Evolutionary conservation across 2,113 vertebrate genomes (phyloP).

Genomic region (Orcinus orca): DNA sequence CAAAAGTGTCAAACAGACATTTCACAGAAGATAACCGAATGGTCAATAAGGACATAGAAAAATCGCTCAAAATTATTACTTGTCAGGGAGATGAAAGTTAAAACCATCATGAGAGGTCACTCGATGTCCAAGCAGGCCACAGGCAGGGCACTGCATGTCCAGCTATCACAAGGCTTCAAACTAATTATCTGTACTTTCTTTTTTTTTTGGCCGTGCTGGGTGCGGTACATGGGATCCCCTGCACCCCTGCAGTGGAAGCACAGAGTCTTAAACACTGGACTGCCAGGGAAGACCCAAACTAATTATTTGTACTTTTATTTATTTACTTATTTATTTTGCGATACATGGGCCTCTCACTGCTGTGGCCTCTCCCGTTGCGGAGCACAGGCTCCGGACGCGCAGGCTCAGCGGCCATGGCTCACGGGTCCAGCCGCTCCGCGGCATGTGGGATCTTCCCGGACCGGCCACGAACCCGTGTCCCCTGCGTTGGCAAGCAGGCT

Average conservation of each 20-base stretch:
- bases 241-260: not conserved
- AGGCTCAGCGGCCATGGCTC: no score
- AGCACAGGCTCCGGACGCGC: no score
- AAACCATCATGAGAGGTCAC: not conserved
- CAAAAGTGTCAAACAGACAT: not conserved
- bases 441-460: no score
- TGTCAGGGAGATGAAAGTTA: not conserved
- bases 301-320: not conserved
- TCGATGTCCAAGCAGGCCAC: not conserved
- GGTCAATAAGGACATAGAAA: not conserved
- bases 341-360: no score
- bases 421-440: no score
- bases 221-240: not conserved
- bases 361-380: no score
- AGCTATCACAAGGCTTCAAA: not conserved
- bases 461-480: no score
- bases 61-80: not conserved
- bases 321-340: no score
- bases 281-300: not conserved
- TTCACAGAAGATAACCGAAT: constrained; percentile 3
- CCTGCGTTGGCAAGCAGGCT: no score
- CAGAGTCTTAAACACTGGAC: not conserved
- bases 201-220: no score
- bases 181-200: not conserved
- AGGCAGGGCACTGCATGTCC: not conserved